Conservation (phyloP, 1,140 invertebrate genomes). For the Pogonomyrmex californicus region DNA sequence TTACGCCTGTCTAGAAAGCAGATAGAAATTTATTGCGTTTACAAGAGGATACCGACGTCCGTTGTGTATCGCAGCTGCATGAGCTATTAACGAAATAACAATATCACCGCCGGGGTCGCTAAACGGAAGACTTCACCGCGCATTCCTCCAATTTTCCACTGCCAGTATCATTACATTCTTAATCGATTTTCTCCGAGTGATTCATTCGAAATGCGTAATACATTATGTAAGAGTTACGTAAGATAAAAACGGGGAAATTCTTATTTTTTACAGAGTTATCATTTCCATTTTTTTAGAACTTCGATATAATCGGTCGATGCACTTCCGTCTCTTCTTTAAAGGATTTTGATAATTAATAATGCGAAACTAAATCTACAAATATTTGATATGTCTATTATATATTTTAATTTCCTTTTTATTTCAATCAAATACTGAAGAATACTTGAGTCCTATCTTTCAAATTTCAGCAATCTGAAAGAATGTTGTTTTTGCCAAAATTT, state of each 20-base stretch:
- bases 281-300: not conserved
- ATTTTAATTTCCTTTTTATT: not conserved
- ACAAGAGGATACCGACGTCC: not conserved
- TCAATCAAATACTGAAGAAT: not conserved
- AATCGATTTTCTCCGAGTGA: constrained; percentile 51
- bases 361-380: not conserved
- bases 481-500: too few relatives aligned
- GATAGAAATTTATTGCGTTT: constrained; percentile 50
- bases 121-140: constrained; percentile 32
- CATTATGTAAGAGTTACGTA: constrained; percentile 25
- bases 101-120: not conserved
- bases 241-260: not conserved
- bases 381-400: not conserved
- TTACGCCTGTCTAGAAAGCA: constrained; percentile 40
- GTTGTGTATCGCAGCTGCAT: constrained; percentile 15
- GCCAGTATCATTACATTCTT: constrained; percentile 39
- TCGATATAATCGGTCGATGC: not conserved
- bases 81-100: constrained; percentile 41
- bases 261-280: not conserved
- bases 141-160: constrained; percentile 41
- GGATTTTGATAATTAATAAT: not conserved
- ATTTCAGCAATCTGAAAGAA: too few relatives aligned
- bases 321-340: not conserved
- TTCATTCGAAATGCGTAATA: not conserved
- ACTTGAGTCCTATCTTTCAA: too few relatives aligned